Evolutionary conservation across 2,113 vertebrate genomes (phyloP).

Genomic region (Phylloscopus whistleri): DNA sequence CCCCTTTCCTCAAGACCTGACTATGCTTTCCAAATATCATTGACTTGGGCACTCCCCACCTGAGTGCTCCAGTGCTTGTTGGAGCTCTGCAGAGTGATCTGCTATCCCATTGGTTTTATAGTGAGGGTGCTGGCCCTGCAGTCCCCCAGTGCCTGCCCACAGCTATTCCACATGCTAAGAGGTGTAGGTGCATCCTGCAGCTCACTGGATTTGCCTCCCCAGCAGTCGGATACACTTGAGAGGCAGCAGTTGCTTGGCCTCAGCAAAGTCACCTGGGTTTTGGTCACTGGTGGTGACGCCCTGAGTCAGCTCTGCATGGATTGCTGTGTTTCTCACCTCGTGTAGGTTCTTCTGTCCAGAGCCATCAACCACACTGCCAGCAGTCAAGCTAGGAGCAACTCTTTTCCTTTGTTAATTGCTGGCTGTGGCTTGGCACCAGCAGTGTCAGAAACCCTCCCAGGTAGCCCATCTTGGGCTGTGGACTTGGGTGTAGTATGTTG

Average conservation of each 20-base stretch:
- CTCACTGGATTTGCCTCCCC: background rate
- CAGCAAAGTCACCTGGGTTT: background rate
- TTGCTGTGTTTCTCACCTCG: background rate
- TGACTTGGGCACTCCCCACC: background rate
- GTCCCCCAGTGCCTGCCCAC: background rate
- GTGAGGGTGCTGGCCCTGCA: background rate
- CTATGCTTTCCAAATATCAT: background rate
- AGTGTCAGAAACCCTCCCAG: conserved; percentile 40
- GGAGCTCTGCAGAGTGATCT: background rate
- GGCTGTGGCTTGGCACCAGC: conserved; percentile 41
- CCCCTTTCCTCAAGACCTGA: background rate
- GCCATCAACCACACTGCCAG: conserved; percentile 1
- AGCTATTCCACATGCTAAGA: background rate
- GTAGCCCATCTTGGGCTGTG: conserved; percentile 46
- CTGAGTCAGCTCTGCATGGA: background rate
- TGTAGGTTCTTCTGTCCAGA: background rate
- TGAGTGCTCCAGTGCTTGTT: background rate
- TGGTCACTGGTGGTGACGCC: background rate
- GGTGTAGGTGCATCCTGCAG: background rate
- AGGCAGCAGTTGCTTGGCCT: background rate
- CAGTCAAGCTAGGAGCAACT: background rate
- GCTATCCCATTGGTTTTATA: background rate
- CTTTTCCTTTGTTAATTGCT: conserved; percentile 35
- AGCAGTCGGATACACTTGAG: fast-evolving
- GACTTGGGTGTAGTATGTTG: conserved; percentile 42